Evolutionary conservation across 2,797 vertebrate species (phyloP), one percentile per base, ranked within the genome.

Genomic region (Cirrhinus mrigala): DNA sequence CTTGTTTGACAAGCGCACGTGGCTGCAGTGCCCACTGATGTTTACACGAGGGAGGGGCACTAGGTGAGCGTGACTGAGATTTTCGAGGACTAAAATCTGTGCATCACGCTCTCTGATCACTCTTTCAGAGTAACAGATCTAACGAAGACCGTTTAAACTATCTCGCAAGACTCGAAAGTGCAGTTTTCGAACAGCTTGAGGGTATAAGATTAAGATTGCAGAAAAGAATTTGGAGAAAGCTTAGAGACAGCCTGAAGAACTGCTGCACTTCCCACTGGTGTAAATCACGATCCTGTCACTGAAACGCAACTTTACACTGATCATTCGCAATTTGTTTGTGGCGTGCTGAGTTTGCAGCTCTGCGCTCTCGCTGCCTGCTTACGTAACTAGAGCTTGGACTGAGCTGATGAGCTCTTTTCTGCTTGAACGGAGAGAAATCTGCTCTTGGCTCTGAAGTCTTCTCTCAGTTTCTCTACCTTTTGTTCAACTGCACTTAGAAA

Each of bases 331-430:
- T 78, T 70, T 79, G 75, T 71, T 79, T 71, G 76, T 60, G 37
- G 75, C 20, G 1, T 78, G 50, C 75, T 84, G 83, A 78, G 64
- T 79, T 71, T 48, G 83, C 64, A 70, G 83, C 37, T 60, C 75
- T 33, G 40, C 2, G 5, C 50, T 58, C 33, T 40, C 48, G 56
- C 18, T 83, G 54, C 4, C 52, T 48, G 29, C 60, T 83, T 68
- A 68, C 11, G 73, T 83, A 77, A 77, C 62, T 40, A 66, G 20
- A 68, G 73, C 48, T 66, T 79, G 60, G 78, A 66, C 78, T 56
- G 60, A 83, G 29, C 22, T 83, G 58, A 50, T 66, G 71, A 73
- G 56, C 81, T 62, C 12, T 74, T 82, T 75, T 37, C 58, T 27
- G 71, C 29, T 44, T 8, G 48, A 66, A 50, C 76, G 22, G 58